Percentiles rank a stretch among this genome's conserved stretches.
These are phyloP conservation scores for Dioctria rufipes DNA, from an alignment of 2,888 invertebrate genomes.

Conservation along the genomic window DNA sequence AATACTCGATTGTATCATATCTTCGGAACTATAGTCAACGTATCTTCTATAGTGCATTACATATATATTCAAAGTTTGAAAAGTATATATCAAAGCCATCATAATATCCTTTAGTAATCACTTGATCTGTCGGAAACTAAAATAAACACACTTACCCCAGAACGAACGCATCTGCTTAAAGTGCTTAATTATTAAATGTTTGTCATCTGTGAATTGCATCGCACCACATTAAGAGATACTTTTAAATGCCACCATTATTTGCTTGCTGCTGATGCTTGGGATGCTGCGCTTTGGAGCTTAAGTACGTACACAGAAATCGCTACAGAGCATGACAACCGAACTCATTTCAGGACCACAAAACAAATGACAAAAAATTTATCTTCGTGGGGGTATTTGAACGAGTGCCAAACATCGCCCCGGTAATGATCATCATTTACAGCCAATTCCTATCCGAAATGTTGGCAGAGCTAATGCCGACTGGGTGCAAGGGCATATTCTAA, in stretches of 20 bases:
- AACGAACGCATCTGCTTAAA: not conserved
- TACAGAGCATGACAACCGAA: not conserved
- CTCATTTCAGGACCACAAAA: constrained; percentile 39
- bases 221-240: not conserved
- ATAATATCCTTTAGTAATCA: too few species aligned
- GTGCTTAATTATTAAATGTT: constrained; percentile 19
- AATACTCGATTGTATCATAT: too few species aligned
- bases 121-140: too few species aligned
- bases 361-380: constrained; percentile 32
- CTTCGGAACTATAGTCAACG: too few species aligned
- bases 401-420: constrained; percentile 51
- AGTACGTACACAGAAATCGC: not conserved
- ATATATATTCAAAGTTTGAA: too few species aligned
- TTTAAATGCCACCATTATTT: not conserved
- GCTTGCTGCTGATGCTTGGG: too few species aligned
- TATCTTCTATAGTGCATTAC: too few species aligned
- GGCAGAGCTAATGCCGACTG: not conserved
- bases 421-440: constrained; percentile 51
- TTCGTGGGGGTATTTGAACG: constrained; percentile 54
- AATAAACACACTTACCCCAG: too few species aligned
- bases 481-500: not conserved
- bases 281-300: not conserved
- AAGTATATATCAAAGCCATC: too few species aligned
- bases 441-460: constrained; percentile 18
- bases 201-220: constrained; percentile 1